Percentiles rank a stretch among this genome's conserved stretches.
phyloP scores from a whole-genome alignment of 2,797 vertebrate species.

The Sphaeramia orbicularis region DNA sequence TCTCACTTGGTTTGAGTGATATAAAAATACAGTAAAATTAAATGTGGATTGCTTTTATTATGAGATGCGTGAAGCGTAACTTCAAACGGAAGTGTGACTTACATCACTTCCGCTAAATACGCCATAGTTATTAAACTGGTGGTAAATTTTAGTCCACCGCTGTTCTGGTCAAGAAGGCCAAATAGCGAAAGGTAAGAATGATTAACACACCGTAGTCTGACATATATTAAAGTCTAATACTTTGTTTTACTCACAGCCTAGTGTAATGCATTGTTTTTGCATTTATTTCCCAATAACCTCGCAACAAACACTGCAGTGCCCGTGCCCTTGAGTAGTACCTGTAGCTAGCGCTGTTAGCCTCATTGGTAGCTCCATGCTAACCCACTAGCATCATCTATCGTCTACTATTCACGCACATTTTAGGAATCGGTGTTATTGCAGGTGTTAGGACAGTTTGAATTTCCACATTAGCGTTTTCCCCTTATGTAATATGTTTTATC shows the following conservation, averaged over 20 bases:
- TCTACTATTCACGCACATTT: accelerated
- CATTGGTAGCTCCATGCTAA: background rate
- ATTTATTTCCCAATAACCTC: conserved; percentile 5
- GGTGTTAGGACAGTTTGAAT: background rate
- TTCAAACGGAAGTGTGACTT: too few species aligned
- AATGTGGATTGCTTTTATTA: too few species aligned
- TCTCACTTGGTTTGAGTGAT: too few species aligned
- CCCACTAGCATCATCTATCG: background rate
- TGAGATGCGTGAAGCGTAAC: too few species aligned
- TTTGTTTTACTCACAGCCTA: accelerated
- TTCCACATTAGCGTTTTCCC: too few species aligned
- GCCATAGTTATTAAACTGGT: conserved; percentile 31
- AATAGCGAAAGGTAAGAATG: conserved; percentile 87
- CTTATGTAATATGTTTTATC: background rate
- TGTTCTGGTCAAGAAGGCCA: conserved; percentile 90
- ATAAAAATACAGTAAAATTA: too few species aligned
- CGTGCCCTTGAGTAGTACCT: conserved; percentile 77
- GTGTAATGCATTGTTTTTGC: background rate
- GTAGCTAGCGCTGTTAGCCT: conserved; percentile 63
- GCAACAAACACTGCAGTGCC: conserved; percentile 20
- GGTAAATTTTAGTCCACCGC: conserved; percentile 55
- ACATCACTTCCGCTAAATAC: conserved; percentile 49
- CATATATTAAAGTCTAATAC: accelerated
- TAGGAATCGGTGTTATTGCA: accelerated
- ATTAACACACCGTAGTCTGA: accelerated